These are phyloP conservation scores for Xenentodon cancila DNA, from an alignment of 2,797 vertebrate genomes.

Conservation along the genomic window DNA sequence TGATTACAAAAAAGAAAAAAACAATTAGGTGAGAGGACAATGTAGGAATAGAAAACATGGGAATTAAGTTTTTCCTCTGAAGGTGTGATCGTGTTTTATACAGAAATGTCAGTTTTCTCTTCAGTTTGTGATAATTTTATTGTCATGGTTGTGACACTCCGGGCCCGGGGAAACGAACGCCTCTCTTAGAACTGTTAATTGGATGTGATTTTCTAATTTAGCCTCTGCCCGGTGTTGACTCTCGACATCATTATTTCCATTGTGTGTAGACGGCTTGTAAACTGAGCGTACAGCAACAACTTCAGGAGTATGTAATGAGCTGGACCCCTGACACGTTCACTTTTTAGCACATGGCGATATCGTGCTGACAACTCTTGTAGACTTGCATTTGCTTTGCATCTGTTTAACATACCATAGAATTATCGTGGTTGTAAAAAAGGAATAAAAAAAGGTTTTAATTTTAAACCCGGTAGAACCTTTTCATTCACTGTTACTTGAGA, in stretches of 20 bases:
- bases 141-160: constrained; percentile 11
- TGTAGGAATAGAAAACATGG: background rate
- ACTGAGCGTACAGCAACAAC: constrained; percentile 12
- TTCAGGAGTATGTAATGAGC: constrained; percentile 26
- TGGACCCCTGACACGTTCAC: constrained; percentile 20
- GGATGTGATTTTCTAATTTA: constrained; percentile 62
- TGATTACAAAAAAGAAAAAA: no score
- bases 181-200: constrained; percentile 58
- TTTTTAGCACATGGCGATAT: constrained; percentile 17
- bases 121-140: constrained; percentile 20
- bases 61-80: background rate
- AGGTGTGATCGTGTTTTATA: no score
- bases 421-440: background rate
- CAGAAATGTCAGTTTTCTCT: constrained; percentile 18
- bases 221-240: constrained; percentile 29
- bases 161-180: constrained; percentile 7
- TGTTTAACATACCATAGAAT: background rate
- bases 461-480: no score
- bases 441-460: no score
- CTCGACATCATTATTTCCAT: constrained; percentile 18
- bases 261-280: constrained; percentile 16
- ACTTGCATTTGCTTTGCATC: background rate
- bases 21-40: background rate
- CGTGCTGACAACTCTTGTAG: background rate
- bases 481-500: no score